Base-by-base conservation (phyloP, 2,797 vertebrate species). In the Sardinella longiceps region DNA sequence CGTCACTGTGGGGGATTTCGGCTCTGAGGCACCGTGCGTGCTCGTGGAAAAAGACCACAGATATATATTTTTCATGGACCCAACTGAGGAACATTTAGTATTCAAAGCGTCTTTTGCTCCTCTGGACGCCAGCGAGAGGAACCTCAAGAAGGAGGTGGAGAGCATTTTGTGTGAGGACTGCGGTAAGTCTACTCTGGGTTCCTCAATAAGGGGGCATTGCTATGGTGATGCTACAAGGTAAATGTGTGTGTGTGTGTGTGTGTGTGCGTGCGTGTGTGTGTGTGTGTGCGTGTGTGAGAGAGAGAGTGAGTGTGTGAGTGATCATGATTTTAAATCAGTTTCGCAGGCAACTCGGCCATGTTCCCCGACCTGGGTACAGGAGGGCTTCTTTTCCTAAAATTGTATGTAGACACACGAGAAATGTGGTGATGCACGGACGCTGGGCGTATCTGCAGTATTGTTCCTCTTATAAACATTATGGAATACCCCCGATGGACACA, bases 41-140 rank as follows among this genome's bases (percentile, higher is more conserved):
- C 96, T 96, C 94, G 97, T 98, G 88, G 96, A 97, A 91, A 97
- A 95, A 94, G 97, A 97, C 95, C 97, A 97, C 93, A 97, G 97
- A 94, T 99, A 98, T 94, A 97, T 99, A 92, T 98, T 98, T 95
- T 99, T 99, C 94, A 97, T 98, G 96, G 97, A 98, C 96, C 97
- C 97, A 93, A 98, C 98, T 80, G 97, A 98, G 91, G 95, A 98
- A 92, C 97, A 97, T 87, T 94, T 96, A 89, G 96, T 98, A 92
- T 99, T 97, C 94, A 97, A 95, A 93, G 96, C 97, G 88, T 97
- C 97, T 89, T 98, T 97, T 90, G 97, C 97, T 88, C 98, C 98
- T 48, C 91, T 98, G 84, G 97, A 98, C 89, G 96, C 97, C 87
- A 97, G 94, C 94, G 93, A 93, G 91, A 98, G 96, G 94, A 97